Conservation (phyloP, 2,113 vertebrate genomes). For the Trochalopteron elliotii region DNA sequence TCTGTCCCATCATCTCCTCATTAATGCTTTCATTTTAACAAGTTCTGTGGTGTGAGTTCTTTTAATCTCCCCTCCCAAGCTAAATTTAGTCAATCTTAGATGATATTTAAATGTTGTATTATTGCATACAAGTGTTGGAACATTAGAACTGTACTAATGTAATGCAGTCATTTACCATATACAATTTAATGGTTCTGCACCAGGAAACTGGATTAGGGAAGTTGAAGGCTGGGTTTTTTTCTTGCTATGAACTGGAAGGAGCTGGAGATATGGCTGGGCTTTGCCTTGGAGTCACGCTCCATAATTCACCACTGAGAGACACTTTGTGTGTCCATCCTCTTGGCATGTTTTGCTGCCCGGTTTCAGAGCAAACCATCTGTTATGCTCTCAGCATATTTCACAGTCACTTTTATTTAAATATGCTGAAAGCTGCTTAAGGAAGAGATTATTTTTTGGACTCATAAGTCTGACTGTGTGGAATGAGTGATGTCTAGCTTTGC, state of each 20-base stretch:
- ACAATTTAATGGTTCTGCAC: background rate
- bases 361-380: conserved; percentile 28
- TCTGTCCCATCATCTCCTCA: background rate
- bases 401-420: conserved; percentile 13
- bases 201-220: background rate
- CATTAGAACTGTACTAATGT: background rate
- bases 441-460: background rate
- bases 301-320: background rate
- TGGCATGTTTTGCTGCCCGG: background rate
- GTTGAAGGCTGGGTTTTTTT: background rate
- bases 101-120: background rate
- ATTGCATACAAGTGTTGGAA: background rate
- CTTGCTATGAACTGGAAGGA: background rate
- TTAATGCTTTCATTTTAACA: background rate
- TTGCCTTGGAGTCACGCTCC: background rate
- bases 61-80: background rate
- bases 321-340: background rate
- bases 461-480: background rate
- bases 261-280: background rate
- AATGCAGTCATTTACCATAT: background rate
- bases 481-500: background rate
- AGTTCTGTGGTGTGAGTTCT: background rate
- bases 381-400: background rate
- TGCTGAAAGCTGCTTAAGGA: conserved; percentile 22
- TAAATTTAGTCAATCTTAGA: background rate